Evolutionary conservation across 1,140 invertebrate species (phyloP).

Genomic region (Halesus radiatus): DNA sequence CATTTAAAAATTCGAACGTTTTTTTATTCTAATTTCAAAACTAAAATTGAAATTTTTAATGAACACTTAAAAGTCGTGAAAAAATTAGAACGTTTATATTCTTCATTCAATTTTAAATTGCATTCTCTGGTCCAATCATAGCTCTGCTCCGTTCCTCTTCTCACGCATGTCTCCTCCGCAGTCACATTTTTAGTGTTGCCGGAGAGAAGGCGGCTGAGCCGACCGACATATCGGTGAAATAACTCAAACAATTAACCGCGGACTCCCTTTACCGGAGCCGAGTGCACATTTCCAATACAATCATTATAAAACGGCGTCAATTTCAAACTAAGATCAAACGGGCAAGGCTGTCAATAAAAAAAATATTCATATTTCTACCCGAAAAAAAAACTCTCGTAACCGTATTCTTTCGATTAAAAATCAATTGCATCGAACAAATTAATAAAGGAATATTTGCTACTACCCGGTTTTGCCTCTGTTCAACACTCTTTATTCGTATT

Average conservation of each 20-base stretch:
- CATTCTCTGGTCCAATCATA: neutral
- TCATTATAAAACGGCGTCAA: conserved; percentile 19
- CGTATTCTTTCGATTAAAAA: no score
- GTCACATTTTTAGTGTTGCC: conserved; percentile 17
- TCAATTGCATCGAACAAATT: no score
- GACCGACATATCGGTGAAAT: conserved; percentile 22
- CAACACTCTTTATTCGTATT: no score
- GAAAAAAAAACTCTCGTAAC: no score
- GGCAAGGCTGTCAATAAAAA: no score
- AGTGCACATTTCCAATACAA: neutral
- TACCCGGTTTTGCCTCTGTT: no score
- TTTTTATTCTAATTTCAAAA: no score
- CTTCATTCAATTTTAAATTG: conserved; percentile 1
- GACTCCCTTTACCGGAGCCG: conserved; percentile 1
- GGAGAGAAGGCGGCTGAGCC: neutral
- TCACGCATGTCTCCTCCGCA: conserved; percentile 1
- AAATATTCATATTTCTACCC: no score
- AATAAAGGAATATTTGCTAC: no score
- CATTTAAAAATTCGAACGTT: no score
- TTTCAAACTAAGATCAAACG: neutral
- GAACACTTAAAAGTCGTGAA: no score
- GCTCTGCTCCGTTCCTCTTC: neutral
- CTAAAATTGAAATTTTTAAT: no score
- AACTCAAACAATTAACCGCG: conserved; percentile 26
- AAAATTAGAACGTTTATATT: neutral